These are phyloP conservation scores for Syrphus vitripennis DNA, from an alignment of 2,888 invertebrate genomes.

Conservation along the genomic window DNA sequence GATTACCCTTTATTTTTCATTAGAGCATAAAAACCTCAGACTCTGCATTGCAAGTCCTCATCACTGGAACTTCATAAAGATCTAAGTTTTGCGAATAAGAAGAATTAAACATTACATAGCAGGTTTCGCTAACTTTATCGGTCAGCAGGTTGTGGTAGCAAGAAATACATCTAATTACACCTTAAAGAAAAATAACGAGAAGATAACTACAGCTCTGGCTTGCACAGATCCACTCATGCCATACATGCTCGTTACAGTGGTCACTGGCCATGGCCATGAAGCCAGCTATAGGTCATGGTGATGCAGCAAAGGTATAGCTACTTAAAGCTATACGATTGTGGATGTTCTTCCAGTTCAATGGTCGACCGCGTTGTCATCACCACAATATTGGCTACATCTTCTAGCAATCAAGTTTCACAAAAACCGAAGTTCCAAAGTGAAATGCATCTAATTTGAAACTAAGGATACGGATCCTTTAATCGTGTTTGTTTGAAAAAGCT, in stretches of 20 bases:
- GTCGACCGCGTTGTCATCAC: constrained; percentile 20
- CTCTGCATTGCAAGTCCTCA: too few species aligned
- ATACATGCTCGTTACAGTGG: constrained; percentile 42
- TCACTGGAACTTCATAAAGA: background rate
- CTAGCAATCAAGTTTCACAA: constrained; percentile 3
- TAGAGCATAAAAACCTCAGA: constrained; percentile 11
- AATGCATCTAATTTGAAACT: constrained; percentile 52
- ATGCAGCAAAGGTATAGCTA: constrained; percentile 21
- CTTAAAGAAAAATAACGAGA: background rate
- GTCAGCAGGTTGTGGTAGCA: constrained; percentile 25
- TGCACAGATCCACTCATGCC: constrained; percentile 53
- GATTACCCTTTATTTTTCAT: constrained; percentile 7
- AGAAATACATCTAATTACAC: constrained; percentile 36
- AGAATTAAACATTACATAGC: background rate
- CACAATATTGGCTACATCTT: background rate
- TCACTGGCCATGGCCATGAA: constrained; percentile 53
- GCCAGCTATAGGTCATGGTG: constrained; percentile 34
- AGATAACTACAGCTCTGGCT: constrained; percentile 18
- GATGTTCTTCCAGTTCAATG: constrained; percentile 50
- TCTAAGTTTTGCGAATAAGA: background rate
- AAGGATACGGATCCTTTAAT: constrained; percentile 21
- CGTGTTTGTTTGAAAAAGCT: background rate
- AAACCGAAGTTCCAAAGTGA: constrained; percentile 13
- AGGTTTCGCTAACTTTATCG: constrained; percentile 31
- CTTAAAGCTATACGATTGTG: constrained; percentile 47